phyloP scores from a whole-genome alignment of 2,797 vertebrate species.

The Megalops cyprinoides region DNA sequence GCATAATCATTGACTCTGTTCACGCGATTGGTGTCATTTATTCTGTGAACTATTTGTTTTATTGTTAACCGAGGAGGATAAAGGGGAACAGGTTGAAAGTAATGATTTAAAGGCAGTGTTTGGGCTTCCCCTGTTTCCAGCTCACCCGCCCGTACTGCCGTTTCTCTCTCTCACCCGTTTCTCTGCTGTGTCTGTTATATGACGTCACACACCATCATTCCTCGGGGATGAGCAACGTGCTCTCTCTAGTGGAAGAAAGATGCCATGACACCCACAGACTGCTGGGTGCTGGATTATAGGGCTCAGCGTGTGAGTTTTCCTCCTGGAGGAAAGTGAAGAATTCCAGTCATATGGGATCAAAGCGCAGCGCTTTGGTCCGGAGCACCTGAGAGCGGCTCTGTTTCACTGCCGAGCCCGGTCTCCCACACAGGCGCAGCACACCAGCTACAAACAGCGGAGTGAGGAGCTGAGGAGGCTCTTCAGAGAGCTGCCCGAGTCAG shows the following conservation, averaged over 20 bases:
- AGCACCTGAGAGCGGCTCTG: neutral
- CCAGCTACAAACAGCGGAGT: constrained; percentile 85
- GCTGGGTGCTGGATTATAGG: neutral
- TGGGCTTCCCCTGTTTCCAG: too few relatives aligned
- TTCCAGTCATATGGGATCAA: neutral
- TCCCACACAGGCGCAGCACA: constrained; percentile 74
- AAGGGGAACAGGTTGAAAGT: too few relatives aligned
- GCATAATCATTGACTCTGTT: too few relatives aligned
- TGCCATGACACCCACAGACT: constrained; percentile 28
- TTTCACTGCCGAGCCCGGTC: constrained; percentile 14
- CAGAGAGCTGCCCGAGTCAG: constrained; percentile 83
- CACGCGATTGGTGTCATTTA: too few relatives aligned
- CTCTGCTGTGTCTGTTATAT: too few relatives aligned
- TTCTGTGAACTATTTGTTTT: too few relatives aligned
- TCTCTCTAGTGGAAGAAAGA: constrained; percentile 36
- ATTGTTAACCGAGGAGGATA: too few relatives aligned
- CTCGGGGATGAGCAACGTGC: too few relatives aligned
- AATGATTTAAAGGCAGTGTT: too few relatives aligned
- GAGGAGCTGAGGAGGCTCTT: constrained; percentile 92
- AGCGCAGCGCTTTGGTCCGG: neutral
- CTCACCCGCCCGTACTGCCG: too few relatives aligned
- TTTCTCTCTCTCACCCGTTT: too few relatives aligned
- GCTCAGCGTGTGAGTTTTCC: neutral
- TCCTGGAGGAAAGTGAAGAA: neutral
- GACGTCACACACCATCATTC: too few relatives aligned